These are phyloP conservation scores for Dicyrtoma fusca DNA, from an alignment of 2,888 invertebrate species.

Conservation along the genomic window DNA sequence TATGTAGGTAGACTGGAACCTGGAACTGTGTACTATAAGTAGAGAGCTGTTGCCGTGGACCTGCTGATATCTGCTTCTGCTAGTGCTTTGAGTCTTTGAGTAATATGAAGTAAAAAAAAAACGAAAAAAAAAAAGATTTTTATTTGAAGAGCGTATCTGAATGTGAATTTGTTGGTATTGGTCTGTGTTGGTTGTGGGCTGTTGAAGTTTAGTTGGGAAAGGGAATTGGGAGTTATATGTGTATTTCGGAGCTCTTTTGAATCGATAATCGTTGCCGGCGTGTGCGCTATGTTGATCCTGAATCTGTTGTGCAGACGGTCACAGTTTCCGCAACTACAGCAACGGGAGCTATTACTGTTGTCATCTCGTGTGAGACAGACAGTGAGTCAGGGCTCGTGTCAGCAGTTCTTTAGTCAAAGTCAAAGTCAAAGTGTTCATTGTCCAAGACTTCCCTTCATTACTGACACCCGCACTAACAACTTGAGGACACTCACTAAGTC, in stretches of 20 bases:
- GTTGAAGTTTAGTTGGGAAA: neutral
- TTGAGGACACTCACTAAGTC: no score
- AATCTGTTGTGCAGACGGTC: constrained; percentile 28
- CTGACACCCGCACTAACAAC: no score
- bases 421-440: constrained; percentile 9
- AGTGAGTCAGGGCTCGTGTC: no score
- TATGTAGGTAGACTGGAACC: no score
- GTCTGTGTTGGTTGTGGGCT: neutral
- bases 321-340: constrained; percentile 35
- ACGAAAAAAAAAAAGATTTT: no score
- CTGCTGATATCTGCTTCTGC: no score
- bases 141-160: no score
- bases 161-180: neutral
- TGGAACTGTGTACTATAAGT: no score
- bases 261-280: constrained; percentile 37
- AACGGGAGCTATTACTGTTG: constrained; percentile 13
- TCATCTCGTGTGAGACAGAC: neutral
- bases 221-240: neutral
- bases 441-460: constrained; percentile 11
- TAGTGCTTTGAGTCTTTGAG: no score
- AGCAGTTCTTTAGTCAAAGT: no score
- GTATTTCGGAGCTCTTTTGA: constrained; percentile 18
- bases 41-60: no score
- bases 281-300: constrained; percentile 36
- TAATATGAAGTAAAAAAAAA: no score